Evolutionary conservation across 2,888 invertebrate genomes (phyloP).

Genomic region (Myopa tessellatipennis): DNA sequence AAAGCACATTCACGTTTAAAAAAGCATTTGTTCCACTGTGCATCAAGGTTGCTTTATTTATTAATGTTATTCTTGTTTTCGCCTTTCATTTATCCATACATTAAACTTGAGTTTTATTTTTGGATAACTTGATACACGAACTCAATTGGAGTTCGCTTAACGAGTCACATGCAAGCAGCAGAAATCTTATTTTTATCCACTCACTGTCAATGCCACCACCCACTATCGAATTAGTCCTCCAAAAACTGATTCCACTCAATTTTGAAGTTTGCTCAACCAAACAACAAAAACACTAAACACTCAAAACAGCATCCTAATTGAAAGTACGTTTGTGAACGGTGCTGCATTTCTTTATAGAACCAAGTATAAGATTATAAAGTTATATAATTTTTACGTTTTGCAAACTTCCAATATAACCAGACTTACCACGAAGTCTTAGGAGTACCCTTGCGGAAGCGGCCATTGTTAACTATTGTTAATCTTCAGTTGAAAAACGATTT

Average conservation of each 20-base stretch:
- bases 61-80: conserved; percentile 5
- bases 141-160: background rate
- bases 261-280: background rate
- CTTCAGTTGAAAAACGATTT: conserved; percentile 12
- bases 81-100: background rate
- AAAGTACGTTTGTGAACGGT: background rate
- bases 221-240: background rate
- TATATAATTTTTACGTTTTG: conserved; percentile 55
- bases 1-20: background rate
- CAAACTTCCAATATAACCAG: conserved; percentile 2
- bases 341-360: background rate
- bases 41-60: conserved; percentile 2
- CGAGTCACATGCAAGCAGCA: background rate
- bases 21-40: conserved; percentile 8
- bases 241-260: background rate
- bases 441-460: conserved; percentile 73
- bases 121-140: conserved; percentile 5
- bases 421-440: conserved; percentile 72
- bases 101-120: conserved; percentile 10
- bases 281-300: background rate
- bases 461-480: conserved; percentile 65
- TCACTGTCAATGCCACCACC: conserved; percentile 22
- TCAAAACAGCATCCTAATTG: background rate
- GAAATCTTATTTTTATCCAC: background rate
- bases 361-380: conserved; percentile 42